phyloP scores from a whole-genome alignment of 2,113 vertebrate species.

The Periophthalmodon schlosseri region DNA sequence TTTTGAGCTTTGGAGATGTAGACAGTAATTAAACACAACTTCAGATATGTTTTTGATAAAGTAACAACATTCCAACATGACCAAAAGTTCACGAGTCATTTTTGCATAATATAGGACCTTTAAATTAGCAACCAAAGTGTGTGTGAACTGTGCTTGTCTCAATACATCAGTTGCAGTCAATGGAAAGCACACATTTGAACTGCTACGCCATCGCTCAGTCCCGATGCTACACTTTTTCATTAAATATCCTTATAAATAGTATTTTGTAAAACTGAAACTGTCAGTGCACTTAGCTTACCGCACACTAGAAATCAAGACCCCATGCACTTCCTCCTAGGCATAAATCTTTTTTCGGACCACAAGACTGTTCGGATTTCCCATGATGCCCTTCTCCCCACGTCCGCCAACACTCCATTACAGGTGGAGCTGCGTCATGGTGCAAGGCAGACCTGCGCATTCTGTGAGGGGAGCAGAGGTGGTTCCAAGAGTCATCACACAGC shows the following conservation, averaged over 20 bases:
- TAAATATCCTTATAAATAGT: constrained; percentile 6
- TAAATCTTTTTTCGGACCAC: constrained; percentile 24
- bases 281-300: constrained; percentile 28
- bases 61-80: too few relatives aligned
- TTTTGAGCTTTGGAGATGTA: too few relatives aligned
- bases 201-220: constrained; percentile 43
- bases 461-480: constrained; percentile 23
- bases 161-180: constrained; percentile 53
- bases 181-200: constrained; percentile 36
- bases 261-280: background rate
- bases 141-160: constrained; percentile 38
- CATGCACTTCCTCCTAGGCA: constrained; percentile 25
- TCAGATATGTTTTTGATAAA: too few relatives aligned
- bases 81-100: too few relatives aligned
- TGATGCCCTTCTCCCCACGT: constrained; percentile 21
- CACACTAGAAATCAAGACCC: constrained; percentile 21
- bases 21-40: too few relatives aligned
- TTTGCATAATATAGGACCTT: too few relatives aligned
- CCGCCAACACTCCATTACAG: constrained; percentile 53
- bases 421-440: constrained; percentile 42
- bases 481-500: constrained; percentile 36
- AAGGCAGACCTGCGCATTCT: constrained; percentile 9
- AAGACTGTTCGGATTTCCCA: constrained; percentile 42
- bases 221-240: constrained; percentile 41
- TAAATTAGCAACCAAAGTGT: constrained; percentile 68